Base-by-base conservation (phyloP, 2,888 invertebrate species). In the Rhingia campestris region DNA sequence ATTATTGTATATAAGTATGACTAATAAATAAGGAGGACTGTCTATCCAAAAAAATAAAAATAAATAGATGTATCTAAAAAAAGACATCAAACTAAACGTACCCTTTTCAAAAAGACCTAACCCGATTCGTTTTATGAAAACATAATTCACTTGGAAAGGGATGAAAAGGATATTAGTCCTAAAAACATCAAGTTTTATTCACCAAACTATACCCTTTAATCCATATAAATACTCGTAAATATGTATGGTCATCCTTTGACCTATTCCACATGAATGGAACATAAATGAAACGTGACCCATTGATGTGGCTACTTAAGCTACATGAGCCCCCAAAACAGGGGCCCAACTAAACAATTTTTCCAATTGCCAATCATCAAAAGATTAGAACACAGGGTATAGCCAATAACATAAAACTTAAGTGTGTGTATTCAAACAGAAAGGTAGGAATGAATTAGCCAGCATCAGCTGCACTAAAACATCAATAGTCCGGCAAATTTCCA, bases 211-310 rank as follows among this genome's bases (percentile, higher is more conserved):
- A 22, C 22, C 22, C 2, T 22, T 2, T 22, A 22, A 22, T 22
- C 22, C 22, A 22, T 22, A 22, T 22, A 22, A 2, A 22, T 22
- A 22, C 22, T 22, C 22, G 22, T 22, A 22, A 64, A 45, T 56
- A 64, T 56, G 45, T 41, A 54, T 49, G 47, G 54, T 61, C 69
- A 54, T 56, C 54, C 22, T 45, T 7, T 33, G 37, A 14, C 69
- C 49, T 63, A 22, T 70, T 77, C 63, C 69, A 70, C 77, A 63
- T 64, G 77, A 77, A 56, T 56, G 56, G 47, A 66, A 66, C 72
- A 66, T 39, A 73, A 79, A 79, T 79, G 79, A 59, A 73, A 79
- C 66, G 79, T 79, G 72, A 66, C 79, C 53, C 79, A 59, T 53
- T 58, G 66, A 79, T 66, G 79, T 54, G 58, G 58, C 72, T 51